Conservation (phyloP, 2,797 vertebrate species). For the Urosaurus nigricauda region DNA sequence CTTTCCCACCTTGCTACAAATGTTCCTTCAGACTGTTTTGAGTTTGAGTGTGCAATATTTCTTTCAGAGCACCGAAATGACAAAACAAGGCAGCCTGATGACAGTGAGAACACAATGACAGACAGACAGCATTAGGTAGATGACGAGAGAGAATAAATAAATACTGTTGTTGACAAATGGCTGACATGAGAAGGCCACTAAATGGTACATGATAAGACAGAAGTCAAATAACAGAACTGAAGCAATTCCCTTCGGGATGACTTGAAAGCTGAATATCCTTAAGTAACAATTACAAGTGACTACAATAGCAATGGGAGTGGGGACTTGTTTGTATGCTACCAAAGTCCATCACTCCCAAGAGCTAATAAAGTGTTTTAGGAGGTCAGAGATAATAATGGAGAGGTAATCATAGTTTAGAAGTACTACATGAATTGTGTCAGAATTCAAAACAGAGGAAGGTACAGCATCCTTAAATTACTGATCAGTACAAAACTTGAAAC, state of each 20-base stretch:
- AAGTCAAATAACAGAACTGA: neutral
- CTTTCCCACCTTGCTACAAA: neutral
- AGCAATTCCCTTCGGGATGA: conserved; percentile 15
- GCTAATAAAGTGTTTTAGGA: neutral
- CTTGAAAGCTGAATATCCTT: neutral
- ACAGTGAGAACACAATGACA: neutral
- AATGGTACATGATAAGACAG: neutral
- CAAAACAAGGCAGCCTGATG: neutral
- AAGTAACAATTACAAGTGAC: neutral
- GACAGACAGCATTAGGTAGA: neutral
- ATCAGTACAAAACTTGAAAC: neutral
- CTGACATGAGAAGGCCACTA: neutral
- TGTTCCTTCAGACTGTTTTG: neutral
- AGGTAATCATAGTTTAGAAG: neutral
- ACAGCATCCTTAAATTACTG: neutral
- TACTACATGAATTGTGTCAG: too few species aligned
- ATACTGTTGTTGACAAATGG: neutral
- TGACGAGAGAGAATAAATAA: conserved; percentile 8
- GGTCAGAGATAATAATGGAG: neutral
- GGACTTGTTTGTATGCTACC: neutral
- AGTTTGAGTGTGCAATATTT: neutral
- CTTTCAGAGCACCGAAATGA: neutral
- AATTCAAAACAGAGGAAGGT: neutral
- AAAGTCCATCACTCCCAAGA: neutral
- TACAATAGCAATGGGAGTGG: neutral